Evolutionary conservation across 1,140 invertebrate genomes (phyloP).

Genomic region (Hyphantria cunea): DNA sequence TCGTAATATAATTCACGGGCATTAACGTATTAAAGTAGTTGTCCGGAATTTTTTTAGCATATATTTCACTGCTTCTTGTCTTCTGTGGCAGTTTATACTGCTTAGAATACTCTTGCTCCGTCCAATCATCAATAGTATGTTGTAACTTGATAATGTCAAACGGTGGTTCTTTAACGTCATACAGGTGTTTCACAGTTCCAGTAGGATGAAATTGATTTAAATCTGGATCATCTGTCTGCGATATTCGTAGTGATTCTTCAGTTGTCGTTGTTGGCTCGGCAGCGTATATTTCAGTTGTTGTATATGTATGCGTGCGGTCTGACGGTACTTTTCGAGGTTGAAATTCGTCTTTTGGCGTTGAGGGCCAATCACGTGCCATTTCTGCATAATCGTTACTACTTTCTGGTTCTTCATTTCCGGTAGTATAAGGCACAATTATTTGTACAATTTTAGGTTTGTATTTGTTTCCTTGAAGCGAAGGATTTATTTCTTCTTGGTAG

Average conservation of each 20-base stretch:
- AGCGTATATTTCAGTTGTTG: conserved; percentile 54
- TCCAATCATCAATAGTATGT: conserved; percentile 93
- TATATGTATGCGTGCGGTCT: conserved; percentile 44
- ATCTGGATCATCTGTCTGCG: conserved; percentile 52
- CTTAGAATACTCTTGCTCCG: conserved; percentile 88
- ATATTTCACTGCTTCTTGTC: conserved; percentile 81
- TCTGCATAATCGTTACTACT: conserved; percentile 50
- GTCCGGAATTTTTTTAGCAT: conserved; percentile 88
- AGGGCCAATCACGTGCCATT: conserved; percentile 49
- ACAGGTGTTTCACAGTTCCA: conserved; percentile 60
- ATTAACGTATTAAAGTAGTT: conserved; percentile 88
- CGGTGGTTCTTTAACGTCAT: conserved; percentile 79
- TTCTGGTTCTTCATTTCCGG: conserved; percentile 81
- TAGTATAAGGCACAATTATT: conserved; percentile 90
- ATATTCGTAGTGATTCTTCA: conserved; percentile 40
- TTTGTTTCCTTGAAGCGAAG: conserved; percentile 45
- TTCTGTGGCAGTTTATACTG: conserved; percentile 73
- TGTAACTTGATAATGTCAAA: conserved; percentile 89
- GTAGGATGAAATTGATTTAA: conserved; percentile 51
- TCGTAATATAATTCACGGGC: conserved; percentile 56
- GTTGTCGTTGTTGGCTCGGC: conserved; percentile 54
- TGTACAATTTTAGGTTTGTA: conserved; percentile 84
- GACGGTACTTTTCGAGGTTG: conserved; percentile 78
- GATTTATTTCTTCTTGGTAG: conserved; percentile 49
- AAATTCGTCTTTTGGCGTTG: conserved; percentile 61